A percentile compares a stretch with the other conserved stretches of the same genome.
Conservation (phyloP, 2,113 vertebrate genomes). For the Saccopteryx leptura region DNA sequence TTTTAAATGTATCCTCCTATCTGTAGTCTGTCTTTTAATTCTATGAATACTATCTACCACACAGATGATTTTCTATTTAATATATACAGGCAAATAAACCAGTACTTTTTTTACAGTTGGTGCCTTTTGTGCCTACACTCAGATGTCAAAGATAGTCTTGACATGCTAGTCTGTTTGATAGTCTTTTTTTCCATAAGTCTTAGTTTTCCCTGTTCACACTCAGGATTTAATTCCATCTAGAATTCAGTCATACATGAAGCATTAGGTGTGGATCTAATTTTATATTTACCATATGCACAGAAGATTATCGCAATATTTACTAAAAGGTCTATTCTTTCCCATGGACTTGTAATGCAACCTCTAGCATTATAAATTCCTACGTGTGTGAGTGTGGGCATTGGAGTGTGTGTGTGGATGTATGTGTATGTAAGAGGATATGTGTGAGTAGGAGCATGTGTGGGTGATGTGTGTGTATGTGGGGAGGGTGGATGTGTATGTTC, state of each 20-base stretch:
- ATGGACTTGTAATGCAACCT: neutral
- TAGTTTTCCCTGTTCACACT: slow-evolving; percentile 22
- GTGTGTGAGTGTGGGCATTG: too few relatives aligned
- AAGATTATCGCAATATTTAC: neutral
- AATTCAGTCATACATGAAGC: neutral
- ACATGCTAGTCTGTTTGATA: neutral
- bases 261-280: neutral
- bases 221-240: neutral
- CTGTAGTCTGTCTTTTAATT: neutral
- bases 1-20: slow-evolving; percentile 13
- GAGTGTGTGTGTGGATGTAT: too few relatives aligned
- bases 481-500: neutral
- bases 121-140: neutral
- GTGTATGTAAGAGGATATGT: neutral
- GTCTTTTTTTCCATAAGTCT: neutral
- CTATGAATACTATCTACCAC: slow-evolving; percentile 2
- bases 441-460: neutral
- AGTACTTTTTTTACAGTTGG: neutral
- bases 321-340: neutral
- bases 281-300: neutral
- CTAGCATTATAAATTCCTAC: neutral
- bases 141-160: neutral
- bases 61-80: neutral
- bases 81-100: neutral
- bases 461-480: neutral